Evolutionary conservation across 2,888 invertebrate genomes (phyloP).

Genomic region (Rhagonycha fulva): DNA sequence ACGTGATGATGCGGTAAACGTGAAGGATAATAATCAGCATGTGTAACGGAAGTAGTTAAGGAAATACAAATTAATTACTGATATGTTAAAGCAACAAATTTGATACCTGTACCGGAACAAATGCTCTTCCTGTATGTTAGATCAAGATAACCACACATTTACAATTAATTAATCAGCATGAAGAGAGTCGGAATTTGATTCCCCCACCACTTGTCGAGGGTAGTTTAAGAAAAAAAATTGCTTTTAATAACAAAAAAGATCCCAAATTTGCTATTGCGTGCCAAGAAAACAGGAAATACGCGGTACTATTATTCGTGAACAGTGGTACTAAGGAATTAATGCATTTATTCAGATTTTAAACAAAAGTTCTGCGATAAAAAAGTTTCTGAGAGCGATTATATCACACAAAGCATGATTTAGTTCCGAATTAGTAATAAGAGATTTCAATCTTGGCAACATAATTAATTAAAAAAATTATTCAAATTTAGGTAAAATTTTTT

Average conservation of each 20-base stretch:
- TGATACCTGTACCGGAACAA: constrained; percentile 14
- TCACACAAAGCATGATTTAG: not conserved
- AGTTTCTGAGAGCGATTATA: not conserved
- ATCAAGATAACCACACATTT: constrained; percentile 2
- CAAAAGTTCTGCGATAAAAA: not conserved
- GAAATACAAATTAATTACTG: constrained; percentile 29
- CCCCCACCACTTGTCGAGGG: not conserved
- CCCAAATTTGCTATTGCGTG: not conserved
- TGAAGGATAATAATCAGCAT: constrained; percentile 10
- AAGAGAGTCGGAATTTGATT: not conserved
- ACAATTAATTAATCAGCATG: constrained; percentile 11
- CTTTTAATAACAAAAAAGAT: not conserved
- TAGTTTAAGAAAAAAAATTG: not conserved
- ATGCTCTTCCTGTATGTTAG: constrained; percentile 16
- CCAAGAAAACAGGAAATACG: not conserved
- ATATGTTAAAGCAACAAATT: constrained; percentile 5
- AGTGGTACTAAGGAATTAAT: not conserved
- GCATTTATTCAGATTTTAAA: not conserved
- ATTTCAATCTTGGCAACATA: not conserved
- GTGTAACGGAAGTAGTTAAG: constrained; percentile 23
- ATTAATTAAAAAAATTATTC: not conserved
- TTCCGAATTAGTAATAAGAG: not conserved
- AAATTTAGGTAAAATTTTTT: not conserved
- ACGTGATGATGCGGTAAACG: constrained; percentile 17
- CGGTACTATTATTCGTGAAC: not conserved